Evolutionary conservation across 2,797 vertebrate genomes (phyloP).

Genomic region (Borostomias antarcticus): DNA sequence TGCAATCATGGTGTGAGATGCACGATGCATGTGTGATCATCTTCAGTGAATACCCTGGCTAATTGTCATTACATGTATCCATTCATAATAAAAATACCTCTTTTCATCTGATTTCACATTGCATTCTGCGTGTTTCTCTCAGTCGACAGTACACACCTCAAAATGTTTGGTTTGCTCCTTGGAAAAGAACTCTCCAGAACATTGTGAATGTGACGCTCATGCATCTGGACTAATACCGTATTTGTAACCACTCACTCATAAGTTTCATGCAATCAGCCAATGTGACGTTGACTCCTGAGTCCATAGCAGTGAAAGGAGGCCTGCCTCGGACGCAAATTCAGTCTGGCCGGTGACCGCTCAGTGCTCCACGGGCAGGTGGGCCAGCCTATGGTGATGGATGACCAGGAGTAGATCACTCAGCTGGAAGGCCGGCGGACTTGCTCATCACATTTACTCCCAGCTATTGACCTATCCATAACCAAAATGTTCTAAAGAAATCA

Average conservation of each 20-base stretch:
- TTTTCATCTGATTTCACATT: too few species aligned
- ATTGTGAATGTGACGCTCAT: not conserved
- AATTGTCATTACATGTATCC: too few species aligned
- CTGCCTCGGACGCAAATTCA: slow-evolving; percentile 25
- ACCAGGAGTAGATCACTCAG: slow-evolving; percentile 41
- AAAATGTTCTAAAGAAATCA: slow-evolving; percentile 26
- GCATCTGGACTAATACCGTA: not conserved
- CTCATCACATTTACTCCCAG: slow-evolving; percentile 21
- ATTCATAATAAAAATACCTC: too few species aligned
- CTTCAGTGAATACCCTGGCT: too few species aligned
- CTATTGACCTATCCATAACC: slow-evolving; percentile 20
- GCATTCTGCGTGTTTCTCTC: too few species aligned
- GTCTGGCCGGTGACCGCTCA: slow-evolving; percentile 40
- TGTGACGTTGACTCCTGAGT: not conserved
- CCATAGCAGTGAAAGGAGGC: slow-evolving; percentile 54
- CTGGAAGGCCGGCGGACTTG: slow-evolving; percentile 20
- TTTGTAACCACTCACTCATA: not conserved
- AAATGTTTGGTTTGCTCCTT: too few species aligned
- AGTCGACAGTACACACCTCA: too few species aligned
- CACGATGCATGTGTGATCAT: too few species aligned
- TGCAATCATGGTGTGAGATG: too few species aligned
- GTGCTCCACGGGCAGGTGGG: slow-evolving; percentile 19
- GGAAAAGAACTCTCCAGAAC: not conserved
- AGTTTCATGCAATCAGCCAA: not conserved
- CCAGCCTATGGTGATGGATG: slow-evolving; percentile 47